These are phyloP conservation scores for Heterodera schachtii DNA, from an alignment of 1,140 invertebrate species.

Conservation along the genomic window DNA sequence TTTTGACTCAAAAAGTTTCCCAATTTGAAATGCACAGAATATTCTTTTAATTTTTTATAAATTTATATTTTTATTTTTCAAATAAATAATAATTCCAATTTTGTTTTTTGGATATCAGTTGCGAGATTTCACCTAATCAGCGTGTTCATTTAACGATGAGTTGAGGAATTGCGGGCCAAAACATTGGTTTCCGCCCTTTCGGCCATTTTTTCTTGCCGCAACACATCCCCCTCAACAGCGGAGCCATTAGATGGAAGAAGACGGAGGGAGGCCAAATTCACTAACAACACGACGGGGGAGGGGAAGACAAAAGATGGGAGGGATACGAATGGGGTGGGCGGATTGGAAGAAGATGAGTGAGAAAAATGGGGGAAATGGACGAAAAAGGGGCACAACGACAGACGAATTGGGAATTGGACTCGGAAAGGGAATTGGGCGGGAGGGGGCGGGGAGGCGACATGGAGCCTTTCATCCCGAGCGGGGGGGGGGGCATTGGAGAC, in stretches of 20 bases:
- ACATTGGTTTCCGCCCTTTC: neutral
- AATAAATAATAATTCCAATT: too few species aligned
- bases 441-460: neutral
- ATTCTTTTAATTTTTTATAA: too few species aligned
- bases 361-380: slow-evolving; percentile 2
- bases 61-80: too few species aligned
- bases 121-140: neutral
- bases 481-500: neutral
- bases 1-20: too few species aligned
- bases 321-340: neutral
- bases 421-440: slow-evolving; percentile 3
- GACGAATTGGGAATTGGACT: slow-evolving; percentile 12
- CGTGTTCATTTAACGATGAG: neutral
- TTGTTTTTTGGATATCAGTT: too few species aligned
- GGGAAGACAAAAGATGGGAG: neutral
- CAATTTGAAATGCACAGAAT: too few species aligned
- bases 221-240: neutral
- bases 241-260: neutral
- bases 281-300: neutral
- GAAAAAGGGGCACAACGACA: neutral
- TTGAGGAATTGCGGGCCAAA: neutral
- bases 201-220: neutral
- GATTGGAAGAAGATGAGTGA: neutral
- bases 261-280: neutral
- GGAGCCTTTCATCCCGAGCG: neutral